Base-by-base conservation (phyloP, 2,888 invertebrate genomes). In the Amphimallon solstitiale region DNA sequence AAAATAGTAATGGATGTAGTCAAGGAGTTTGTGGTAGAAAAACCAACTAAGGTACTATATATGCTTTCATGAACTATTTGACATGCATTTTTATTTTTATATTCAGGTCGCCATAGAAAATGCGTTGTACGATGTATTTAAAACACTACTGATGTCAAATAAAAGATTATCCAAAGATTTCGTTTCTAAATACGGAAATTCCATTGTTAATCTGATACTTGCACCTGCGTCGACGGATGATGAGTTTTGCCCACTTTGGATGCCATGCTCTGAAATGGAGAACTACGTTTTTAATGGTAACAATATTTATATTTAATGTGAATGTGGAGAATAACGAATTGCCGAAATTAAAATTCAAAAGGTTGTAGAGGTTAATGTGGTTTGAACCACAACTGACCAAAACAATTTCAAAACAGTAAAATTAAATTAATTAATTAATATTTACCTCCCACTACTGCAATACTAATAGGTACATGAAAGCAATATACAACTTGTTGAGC, bases 1-100 rank as follows among this genome's bases (percentile, higher is more conserved):
- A 92, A 95, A 83, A 91, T 91, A 76, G 84, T 92, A 1, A 88
- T 95, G 85, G 85, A 88, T 59, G 88, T 92, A 78, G 78, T 95
- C 65, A 92, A 93, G 76, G 40, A 19, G 3, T 29, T 60, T 84
- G 88, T 66, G 84, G 88, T 73, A 83, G 95, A 75, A 86, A 88
- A 72, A 87, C 92, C 75, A 89, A 91, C 90, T 46, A 88, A 88
- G 75, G 89, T 89, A 75, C 76, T n/a, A n/a, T n/a, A n/a, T n/a
- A 80, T 77, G 49, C 37, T 40, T 37, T 67, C 21, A 12, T 9
- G 5, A 14, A 15, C 15, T 10, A 6, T 37, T 14, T 34, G 43
- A 10, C 40, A 5, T 17, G 15, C 6, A 12, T 38, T n/a, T n/a
- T 7, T 23, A 14, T 29, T 60, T 15, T n/a, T 19, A 65, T 73